Conservation (phyloP, 2,888 invertebrate species). For the Himalopsyche anomala region DNA sequence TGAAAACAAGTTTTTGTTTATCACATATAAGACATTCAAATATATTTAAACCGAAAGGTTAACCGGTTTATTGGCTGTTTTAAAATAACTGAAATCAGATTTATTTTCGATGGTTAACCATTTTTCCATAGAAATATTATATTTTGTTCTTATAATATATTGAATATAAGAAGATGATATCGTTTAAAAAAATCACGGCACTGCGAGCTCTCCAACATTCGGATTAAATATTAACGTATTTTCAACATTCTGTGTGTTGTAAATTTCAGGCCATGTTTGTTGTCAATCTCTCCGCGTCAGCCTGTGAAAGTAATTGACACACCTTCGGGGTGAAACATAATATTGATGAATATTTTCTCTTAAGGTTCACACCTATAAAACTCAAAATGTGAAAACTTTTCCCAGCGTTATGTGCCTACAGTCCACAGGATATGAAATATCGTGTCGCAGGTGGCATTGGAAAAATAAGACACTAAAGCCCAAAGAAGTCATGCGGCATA, state of each 20-base stretch:
- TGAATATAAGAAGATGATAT: too few species aligned
- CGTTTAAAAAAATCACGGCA: too few species aligned
- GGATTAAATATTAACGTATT: slow-evolving; percentile 37
- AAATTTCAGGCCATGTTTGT: slow-evolving; percentile 15
- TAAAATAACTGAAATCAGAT: too few species aligned
- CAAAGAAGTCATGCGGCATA: too few species aligned
- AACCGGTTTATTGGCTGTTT: too few species aligned
- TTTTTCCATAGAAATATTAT: too few species aligned
- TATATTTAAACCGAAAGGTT: too few species aligned
- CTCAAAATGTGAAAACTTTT: neutral
- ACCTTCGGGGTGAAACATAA: slow-evolving; percentile 23
- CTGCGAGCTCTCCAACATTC: neutral
- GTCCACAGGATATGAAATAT: slow-evolving; percentile 7
- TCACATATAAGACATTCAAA: too few species aligned
- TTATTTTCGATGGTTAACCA: too few species aligned
- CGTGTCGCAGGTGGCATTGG: neutral
- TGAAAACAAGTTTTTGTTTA: too few species aligned
- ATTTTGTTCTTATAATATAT: too few species aligned
- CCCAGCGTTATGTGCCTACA: neutral
- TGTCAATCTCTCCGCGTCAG: slow-evolving; percentile 19
- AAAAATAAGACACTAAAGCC: too few species aligned
- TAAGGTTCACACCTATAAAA: neutral
- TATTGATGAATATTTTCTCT: slow-evolving; percentile 42
- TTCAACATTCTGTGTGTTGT: neutral
- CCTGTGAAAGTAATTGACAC: slow-evolving; percentile 37